Conservation (phyloP, 2,113 vertebrate genomes). For the Spilogale gracilis region DNA sequence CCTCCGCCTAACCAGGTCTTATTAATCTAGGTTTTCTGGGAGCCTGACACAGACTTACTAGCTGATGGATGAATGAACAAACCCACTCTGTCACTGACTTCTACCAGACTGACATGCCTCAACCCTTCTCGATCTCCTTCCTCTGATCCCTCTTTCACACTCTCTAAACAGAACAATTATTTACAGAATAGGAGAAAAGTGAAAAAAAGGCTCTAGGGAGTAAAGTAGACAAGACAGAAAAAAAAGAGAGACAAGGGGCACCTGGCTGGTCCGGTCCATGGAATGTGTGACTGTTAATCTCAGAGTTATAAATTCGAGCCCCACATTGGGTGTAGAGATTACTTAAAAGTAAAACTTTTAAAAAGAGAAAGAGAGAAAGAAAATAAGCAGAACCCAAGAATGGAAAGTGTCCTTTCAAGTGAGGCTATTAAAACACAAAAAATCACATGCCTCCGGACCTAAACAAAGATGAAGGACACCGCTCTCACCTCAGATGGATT, state of each 20-base stretch:
- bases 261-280: background rate
- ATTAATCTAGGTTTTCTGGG: background rate
- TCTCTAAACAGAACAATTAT: constrained; percentile 2
- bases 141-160: background rate
- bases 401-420: background rate
- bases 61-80: background rate
- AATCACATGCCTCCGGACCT: background rate
- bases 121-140: background rate
- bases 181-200: background rate
- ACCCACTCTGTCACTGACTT: background rate
- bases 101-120: background rate
- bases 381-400: background rate
- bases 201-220: background rate
- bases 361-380: background rate
- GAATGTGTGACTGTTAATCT: background rate
- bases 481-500: background rate
- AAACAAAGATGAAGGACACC: background rate
- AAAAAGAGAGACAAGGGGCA: background rate
- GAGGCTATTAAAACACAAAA: background rate
- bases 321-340: background rate
- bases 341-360: background rate
- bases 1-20: background rate
- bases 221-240: background rate
- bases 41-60: background rate
- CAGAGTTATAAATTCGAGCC: background rate